Evolutionary conservation across 2,888 invertebrate species (phyloP), one percentile per base, ranked within the genome.

Genomic region (Trichacis sp.): DNA sequence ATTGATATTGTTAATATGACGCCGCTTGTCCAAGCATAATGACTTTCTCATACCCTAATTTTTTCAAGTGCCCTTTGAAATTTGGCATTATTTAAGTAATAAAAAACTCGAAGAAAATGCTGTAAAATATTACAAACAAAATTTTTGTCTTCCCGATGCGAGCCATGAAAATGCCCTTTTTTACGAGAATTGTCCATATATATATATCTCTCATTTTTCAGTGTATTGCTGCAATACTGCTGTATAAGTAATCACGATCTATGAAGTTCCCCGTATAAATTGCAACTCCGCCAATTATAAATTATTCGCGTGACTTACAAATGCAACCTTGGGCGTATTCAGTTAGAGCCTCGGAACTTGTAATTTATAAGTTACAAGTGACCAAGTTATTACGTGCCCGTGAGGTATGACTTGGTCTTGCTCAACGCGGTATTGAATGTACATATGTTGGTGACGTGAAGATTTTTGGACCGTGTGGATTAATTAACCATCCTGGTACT

Each of bases 331-430:
- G 66, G 48, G 59, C 54, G 57, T 46, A 17, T 46, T 58, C 54
- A 45, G 63, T 54, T 60, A 63, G 48, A 43, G 45, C 12, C 19
- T 17, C 40, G 51, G 54, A 56, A 53, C 53, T 63, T 45, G 56
- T 57, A 60, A 64, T 67, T 64, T 67, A 60, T 57, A 57, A 60
- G 50, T 57, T 64, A 64, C 63, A 57, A 67, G 58, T 60, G 53
- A 58, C 56, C 30, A 63, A 67, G 61, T 63, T 63, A 60, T 63
- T 56, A 53, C 49, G 40, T 36, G 52, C 55, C 48, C 18, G 36
- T 30, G 45, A 65, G 57, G 50, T 43, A 57, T 36, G 57, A 50
- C 61, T 54, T 42, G 53, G 30, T 50, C 54, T 65, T 65, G 55
- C 66, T 33, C 40, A 62, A 62, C 51, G 43, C 53, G 33, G 38